Base-by-base conservation (phyloP, 2,797 vertebrate genomes). In the Jordanella pulchra region DNA sequence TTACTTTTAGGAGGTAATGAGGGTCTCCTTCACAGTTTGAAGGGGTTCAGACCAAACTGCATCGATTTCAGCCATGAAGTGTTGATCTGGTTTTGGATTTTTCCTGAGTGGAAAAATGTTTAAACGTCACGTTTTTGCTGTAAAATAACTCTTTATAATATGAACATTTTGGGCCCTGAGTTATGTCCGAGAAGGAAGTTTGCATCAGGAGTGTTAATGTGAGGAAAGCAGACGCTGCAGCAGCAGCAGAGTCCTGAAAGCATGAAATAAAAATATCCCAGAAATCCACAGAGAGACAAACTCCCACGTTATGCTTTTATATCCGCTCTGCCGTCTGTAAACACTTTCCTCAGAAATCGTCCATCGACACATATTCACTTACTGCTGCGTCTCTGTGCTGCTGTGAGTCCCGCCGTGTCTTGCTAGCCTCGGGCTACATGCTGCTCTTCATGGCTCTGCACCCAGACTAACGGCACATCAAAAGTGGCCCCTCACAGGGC, bases 221-320 rank as follows among this genome's bases (percentile, higher is more conserved):
- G 82, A 73, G 60, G 78, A 76, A 83, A 84, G 69, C 77, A 83
- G 84, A 78, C 73, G 14, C 56, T 81, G 73, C 73, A 61, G 81
- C 73, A 61, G 81, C 78, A 23, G 71, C 80, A 10, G 69, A 67
- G 75, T 72, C 77, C 84, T 86, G 85, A 84, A 82, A 87, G 89
- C 81, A 89, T 90, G 47, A 87, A 89, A 88, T 84, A 60, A 76
- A 85, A 89, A 88, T 83, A 87, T 89, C 88, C 70, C 54, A 76
- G 72, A 86, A 90, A 85, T 87, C 85, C 83, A 85, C 84, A 35
- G 84, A 87, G 89, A 88, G 85, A 87, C 87, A 78, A 81, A 87
- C 86, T 83, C 87, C 87, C 88, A 90, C 84, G 55, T 84, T 78
- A 18, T 69, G 81, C 87, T 90, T 90, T 90, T 77, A 87, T 79